Evolutionary conservation across 2,113 vertebrate species (phyloP).

Genomic region (Nematolebias whitei): DNA sequence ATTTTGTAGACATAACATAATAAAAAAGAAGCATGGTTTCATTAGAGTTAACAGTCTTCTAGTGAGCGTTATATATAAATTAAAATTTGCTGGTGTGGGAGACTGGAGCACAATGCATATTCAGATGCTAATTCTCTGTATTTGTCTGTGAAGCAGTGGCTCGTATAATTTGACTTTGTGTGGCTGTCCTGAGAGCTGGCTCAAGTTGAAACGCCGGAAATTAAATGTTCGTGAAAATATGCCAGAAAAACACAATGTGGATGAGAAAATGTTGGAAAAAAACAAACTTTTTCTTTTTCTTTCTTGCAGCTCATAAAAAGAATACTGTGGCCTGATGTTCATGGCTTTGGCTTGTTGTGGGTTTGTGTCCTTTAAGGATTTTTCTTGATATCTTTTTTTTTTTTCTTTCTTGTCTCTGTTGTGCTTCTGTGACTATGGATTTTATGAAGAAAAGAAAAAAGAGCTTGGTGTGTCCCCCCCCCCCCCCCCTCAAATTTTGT

Average conservation of each 20-base stretch:
- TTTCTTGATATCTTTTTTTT: neutral
- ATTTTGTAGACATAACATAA: constrained; percentile 70
- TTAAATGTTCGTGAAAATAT: constrained; percentile 64
- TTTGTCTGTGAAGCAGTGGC: constrained; percentile 69
- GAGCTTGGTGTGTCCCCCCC: no score
- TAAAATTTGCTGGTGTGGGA: constrained; percentile 67
- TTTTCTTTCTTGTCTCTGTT: no score
- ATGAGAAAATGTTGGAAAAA: constrained; percentile 8
- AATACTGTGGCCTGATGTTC: neutral
- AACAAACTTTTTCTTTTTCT: neutral
- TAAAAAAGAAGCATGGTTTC: constrained; percentile 65
- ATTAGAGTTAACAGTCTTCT: constrained; percentile 57
- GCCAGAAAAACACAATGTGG: constrained; percentile 23
- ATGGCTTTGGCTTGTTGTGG: neutral
- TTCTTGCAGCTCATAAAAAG: neutral
- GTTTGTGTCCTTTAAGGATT: neutral
- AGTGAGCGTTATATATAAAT: constrained; percentile 64
- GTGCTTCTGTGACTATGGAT: no score
- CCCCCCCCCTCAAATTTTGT: no score
- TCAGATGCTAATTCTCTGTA: constrained; percentile 73
- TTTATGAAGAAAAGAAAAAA: no score
- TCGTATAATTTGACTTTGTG: constrained; percentile 74
- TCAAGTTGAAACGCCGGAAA: constrained; percentile 51
- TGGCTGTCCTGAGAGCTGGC: constrained; percentile 55
- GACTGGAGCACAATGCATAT: constrained; percentile 71